Base-by-base conservation (phyloP, 2,888 invertebrate species). In the Pyrrhosoma nymphula region DNA sequence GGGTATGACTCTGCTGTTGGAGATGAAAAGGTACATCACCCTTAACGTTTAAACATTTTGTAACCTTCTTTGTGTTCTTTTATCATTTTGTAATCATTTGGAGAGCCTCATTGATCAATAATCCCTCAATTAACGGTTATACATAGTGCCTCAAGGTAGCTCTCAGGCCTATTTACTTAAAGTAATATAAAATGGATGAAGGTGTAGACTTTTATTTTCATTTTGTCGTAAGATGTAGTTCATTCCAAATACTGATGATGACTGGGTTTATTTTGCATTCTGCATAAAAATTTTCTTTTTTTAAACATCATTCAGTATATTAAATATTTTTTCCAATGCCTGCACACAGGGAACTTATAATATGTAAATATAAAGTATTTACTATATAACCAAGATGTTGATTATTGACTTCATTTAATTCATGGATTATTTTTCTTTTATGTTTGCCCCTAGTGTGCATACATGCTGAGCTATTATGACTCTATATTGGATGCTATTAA, bases 1-100 rank as follows among this genome's bases (percentile, higher is more conserved):
- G 98, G 98, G 55, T 98, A 97, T 97, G 99, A 99, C 97, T 98
- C 98, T 95, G 98, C 98, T 16, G 96, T 98, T 96, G 98, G 98
- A 90, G 98, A 98, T 96, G 98, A 98, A 96, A 98, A 98, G 98
- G 98, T 98, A 97, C 95, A 95, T 95, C 88, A 89, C 35, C 0
- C 16, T 30, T 82, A 12, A 26, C 35, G n/a, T 90, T 47, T 95
- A 89, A 35, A 56, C 91, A 56, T 95, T 95, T 95, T 95, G 35
- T 30, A 20, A 60, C 60, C 20, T 60, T 14, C 12, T 60, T n/a
- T 16, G 8, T 20, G 12, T 12, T 14, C 63, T 89, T 89, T 55
- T 95, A 16, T 56, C 6, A 90, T 35, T 56, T 90, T 35, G 23
- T 55, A 18, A 30, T 63, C 20, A 30, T 39, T 60, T 26, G 0